Conservation (phyloP, 2,888 invertebrate species). For the Subacronicta megacephala region DNA sequence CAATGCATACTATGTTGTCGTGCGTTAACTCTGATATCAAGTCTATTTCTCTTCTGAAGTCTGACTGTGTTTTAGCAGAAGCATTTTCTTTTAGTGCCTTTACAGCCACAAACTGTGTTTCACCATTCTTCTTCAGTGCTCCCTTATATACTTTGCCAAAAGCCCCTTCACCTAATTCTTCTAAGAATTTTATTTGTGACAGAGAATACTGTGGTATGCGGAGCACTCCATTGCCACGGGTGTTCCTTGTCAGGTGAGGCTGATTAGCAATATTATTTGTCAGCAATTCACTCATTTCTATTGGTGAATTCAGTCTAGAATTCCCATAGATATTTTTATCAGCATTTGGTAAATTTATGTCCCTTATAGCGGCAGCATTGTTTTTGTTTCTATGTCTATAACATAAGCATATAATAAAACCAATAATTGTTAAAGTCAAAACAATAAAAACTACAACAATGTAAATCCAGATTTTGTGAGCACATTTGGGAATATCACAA, state of each 20-base stretch:
- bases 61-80: slow-evolving; percentile 96
- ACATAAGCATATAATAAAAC: slow-evolving; percentile 90
- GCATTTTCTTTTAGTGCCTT: slow-evolving; percentile 98
- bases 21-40: slow-evolving; percentile 98
- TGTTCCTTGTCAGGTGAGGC: slow-evolving; percentile 83
- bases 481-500: slow-evolving; percentile 97
- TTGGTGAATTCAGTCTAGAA: slow-evolving; percentile 93
- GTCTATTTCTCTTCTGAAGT: slow-evolving; percentile 98
- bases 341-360: slow-evolving; percentile 92
- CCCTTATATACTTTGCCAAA: slow-evolving; percentile 99
- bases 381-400: slow-evolving; percentile 89
- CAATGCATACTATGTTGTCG: slow-evolving; percentile 98
- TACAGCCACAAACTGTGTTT: slow-evolving; percentile 95
- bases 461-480: slow-evolving; percentile 95
- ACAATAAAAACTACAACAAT: slow-evolving; percentile 92
- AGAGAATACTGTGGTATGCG: slow-evolving; percentile 96
- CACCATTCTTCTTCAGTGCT: slow-evolving; percentile 92
- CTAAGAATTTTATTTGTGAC: slow-evolving; percentile 95
- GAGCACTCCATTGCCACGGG: slow-evolving; percentile 87
- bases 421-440: slow-evolving; percentile 82
- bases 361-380: slow-evolving; percentile 91
- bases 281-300: slow-evolving; percentile 95
- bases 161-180: slow-evolving; percentile 98
- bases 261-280: slow-evolving; percentile 86
- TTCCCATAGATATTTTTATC: slow-evolving; percentile 95